Base-by-base conservation (phyloP, 2,113 vertebrate species). In the Myotis lucifugus region DNA sequence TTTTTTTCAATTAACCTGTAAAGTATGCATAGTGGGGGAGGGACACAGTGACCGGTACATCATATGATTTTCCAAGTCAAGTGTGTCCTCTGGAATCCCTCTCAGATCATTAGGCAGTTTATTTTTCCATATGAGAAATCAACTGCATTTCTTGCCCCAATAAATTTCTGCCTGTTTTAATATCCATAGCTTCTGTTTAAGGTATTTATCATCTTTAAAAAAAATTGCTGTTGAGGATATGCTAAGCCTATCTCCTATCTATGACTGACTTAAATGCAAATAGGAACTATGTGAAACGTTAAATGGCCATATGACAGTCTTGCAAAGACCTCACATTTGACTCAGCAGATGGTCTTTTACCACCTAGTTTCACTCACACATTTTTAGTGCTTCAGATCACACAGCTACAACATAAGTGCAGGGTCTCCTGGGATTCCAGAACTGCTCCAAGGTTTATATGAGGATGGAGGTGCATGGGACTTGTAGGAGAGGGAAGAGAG, bases 331-430 rank as follows among this genome's bases (percentile, higher is more conserved):
- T 90, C 85, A 56, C 2, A 29, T 93, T 25, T 74, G 32, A 84
- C 40, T 74, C 34, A 78, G 83, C 93, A 87, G 64, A 76, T 87
- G 85, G 40, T 46, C 27, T 64, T 88, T 93, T 91, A 74, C 64
- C 54, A 83, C 40, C 69, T 83, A 78, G 18, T 12, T 95, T 37
- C 12, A 23, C 21, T 87, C 27, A 84, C 46, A 70, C 2, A 8
- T 76, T 88, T 94, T 96, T 72, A 64, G 27, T 82, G 52, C 50
- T 82, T 95, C 70, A 81, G 56, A 50, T 85, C 81, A 88, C 79
- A 91, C 7, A 82, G 10, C n/a, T 40, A 40, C 52, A 85, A 15
- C 4, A 0, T 73, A 66, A 81, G 21, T 19, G 29, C 50, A 56
- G 64, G 34, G 14, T 69, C 42, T 34, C 2, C 17, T 10, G 12